Conservation (phyloP, 2,888 invertebrate genomes). For the Mylabris sibirica region DNA sequence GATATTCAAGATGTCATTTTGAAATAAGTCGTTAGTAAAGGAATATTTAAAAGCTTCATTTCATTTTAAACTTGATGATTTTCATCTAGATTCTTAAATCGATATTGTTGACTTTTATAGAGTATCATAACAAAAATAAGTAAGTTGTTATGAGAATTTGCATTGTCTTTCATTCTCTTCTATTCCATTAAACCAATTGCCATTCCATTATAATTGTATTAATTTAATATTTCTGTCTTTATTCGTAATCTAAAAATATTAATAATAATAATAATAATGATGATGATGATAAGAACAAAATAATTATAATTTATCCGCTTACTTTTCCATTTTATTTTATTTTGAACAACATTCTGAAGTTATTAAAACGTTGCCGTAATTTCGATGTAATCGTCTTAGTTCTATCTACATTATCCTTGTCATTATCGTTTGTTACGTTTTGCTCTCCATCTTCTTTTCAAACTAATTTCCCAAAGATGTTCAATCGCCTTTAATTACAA, state of each 20-base stretch:
- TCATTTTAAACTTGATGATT: not conserved
- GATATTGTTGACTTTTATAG: not conserved
- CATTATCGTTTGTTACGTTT: constrained; percentile 27
- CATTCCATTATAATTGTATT: not conserved
- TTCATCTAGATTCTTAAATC: not conserved
- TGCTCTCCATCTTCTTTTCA: constrained; percentile 16
- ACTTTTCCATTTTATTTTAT: not conserved
- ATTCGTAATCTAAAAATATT: not conserved
- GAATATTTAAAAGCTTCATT: not conserved
- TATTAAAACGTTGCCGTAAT: constrained; percentile 32
- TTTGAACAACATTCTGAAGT: constrained; percentile 14
- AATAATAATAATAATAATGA: not conserved
- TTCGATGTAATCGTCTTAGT: constrained; percentile 31
- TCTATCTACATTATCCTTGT: constrained; percentile 31
- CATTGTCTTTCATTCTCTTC: not conserved
- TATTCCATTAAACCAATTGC: not conserved
- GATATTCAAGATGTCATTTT: constrained; percentile 4
- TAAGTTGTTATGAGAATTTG: not conserved
- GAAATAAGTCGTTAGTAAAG: not conserved
- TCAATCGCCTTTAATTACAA: not conserved
- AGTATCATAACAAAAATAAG: not conserved
- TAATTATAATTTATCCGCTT: not conserved
- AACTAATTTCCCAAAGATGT: not conserved
- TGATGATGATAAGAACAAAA: no score
- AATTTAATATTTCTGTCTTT: not conserved